Percentiles rank a stretch among this genome's conserved stretches.
Evolutionary conservation across 2,888 invertebrate species (phyloP).

Genomic region (Hydropsyche betteni): DNA sequence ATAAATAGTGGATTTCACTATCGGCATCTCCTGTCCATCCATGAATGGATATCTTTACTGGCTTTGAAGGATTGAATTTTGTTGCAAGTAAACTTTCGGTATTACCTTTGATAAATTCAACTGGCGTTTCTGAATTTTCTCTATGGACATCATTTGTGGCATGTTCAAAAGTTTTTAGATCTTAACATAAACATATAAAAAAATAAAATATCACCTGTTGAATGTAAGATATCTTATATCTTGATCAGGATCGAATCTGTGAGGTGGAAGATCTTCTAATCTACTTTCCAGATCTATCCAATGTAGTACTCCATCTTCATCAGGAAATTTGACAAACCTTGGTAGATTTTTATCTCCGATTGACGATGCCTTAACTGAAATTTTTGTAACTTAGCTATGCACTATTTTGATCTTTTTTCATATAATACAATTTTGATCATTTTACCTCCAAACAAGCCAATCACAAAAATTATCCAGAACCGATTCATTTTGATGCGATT

Average conservation of each 20-base stretch:
- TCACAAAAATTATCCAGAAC: too few relatives aligned
- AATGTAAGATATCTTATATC: constrained; percentile 38
- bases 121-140: constrained; percentile 35
- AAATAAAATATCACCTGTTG: constrained; percentile 26
- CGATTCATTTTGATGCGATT: too few relatives aligned
- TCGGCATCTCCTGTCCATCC: constrained; percentile 43
- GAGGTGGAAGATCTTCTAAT: constrained; percentile 14
- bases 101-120: constrained; percentile 39
- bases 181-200: neutral
- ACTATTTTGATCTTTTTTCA: too few relatives aligned
- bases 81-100: constrained; percentile 33
- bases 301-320: constrained; percentile 37
- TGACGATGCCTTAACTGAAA: neutral
- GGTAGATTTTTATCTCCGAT: neutral
- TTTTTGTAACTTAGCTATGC: too few relatives aligned
- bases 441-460: too few relatives aligned
- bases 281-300: constrained; percentile 36
- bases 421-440: too few relatives aligned
- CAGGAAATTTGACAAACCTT: constrained; percentile 41
- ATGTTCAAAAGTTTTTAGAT: neutral
- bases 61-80: constrained; percentile 39
- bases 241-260: constrained; percentile 37
- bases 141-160: constrained; percentile 15
- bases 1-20: neutral
- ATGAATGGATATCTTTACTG: constrained; percentile 44